phyloP scores from a whole-genome alignment of 2,113 vertebrate genomes.

The Coturnix japonica region DNA sequence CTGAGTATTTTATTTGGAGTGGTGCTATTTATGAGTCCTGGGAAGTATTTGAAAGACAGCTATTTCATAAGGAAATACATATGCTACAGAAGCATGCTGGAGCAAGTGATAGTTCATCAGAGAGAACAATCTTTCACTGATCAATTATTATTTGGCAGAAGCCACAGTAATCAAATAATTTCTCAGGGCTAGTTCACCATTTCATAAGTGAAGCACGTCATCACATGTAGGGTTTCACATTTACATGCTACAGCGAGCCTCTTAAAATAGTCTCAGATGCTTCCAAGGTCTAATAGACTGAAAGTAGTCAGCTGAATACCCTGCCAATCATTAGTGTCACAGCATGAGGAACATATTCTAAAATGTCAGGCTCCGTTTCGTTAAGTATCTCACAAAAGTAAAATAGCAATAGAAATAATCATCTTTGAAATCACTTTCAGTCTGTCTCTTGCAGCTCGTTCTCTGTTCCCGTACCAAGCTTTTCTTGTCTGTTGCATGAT shows the following conservation, averaged over 20 bases:
- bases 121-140: not conserved
- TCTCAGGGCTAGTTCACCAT: not conserved
- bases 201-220: not conserved
- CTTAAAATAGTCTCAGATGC: slow-evolving; percentile 2
- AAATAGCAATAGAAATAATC: slow-evolving; percentile 9
- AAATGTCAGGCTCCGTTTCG: not conserved
- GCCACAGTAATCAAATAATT: not conserved
- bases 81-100: not conserved
- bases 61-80: not conserved
- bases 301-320: slow-evolving; percentile 31
- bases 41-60: not conserved
- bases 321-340: slow-evolving; percentile 22
- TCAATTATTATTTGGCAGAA: not conserved
- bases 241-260: not conserved
- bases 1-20: slow-evolving; percentile 26
- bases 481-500: not conserved
- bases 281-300: slow-evolving; percentile 4
- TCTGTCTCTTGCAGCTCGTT: not conserved
- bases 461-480: not conserved
- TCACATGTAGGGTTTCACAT: not conserved
- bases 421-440: slow-evolving; percentile 21
- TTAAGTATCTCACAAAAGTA: not conserved
- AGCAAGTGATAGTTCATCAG: not conserved
- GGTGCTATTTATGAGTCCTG: not conserved
- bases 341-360: not conserved